Conservation (phyloP, 64 coral and sea anemone genomes). For the Stichodactyla helianthus region DNA sequence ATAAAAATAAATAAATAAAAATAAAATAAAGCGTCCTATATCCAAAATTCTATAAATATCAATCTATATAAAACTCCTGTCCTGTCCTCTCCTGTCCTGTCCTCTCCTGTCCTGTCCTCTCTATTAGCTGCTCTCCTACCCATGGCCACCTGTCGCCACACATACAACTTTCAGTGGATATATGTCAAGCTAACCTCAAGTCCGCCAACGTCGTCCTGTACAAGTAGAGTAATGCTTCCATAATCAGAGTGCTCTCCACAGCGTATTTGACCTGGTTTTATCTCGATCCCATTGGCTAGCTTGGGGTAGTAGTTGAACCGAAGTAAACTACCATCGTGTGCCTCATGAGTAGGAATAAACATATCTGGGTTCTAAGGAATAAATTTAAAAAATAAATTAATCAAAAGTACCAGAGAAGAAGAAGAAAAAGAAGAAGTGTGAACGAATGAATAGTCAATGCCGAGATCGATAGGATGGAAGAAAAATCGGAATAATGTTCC, state of each 20-base stretch:
- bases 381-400: neutral
- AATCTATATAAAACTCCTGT: no score
- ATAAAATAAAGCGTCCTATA: no score
- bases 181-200: constrained; percentile 36
- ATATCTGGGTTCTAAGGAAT: constrained; percentile 50
- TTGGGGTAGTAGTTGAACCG: constrained; percentile 46
- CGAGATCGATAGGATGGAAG: no score
- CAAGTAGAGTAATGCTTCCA: constrained; percentile 47
- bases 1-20: neutral
- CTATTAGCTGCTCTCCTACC: no score
- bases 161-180: no score
- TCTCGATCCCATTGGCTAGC: neutral
- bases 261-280: constrained; percentile 43
- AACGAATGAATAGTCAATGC: no score
- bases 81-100: no score
- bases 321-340: neutral
- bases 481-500: no score
- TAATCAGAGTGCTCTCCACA: constrained; percentile 61
- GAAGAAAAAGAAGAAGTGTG: no score
- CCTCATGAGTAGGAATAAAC: constrained; percentile 48
- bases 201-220: constrained; percentile 57
- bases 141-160: no score
- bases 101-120: neutral
- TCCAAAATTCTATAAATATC: no score
- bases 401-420: neutral